Conservation (phyloP, 2,888 invertebrate species). For the Polylopha cassiicola region DNA sequence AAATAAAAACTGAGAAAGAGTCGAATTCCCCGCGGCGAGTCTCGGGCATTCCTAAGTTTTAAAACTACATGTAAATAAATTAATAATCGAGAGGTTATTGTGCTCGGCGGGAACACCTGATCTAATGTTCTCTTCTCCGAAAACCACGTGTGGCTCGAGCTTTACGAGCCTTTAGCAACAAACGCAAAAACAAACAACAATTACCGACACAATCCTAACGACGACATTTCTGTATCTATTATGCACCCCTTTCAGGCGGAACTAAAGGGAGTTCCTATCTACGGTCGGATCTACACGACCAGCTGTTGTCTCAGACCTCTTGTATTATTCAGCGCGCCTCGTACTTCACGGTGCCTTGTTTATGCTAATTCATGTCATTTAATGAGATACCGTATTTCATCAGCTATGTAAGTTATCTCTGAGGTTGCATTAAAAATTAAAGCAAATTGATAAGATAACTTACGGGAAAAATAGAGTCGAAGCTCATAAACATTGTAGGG, state of each 20-base stretch:
- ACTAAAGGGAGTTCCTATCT: slow-evolving; percentile 6
- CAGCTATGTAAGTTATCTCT: slow-evolving; percentile 20
- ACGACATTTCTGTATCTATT: too few species aligned
- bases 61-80: slow-evolving; percentile 68
- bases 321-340: slow-evolving; percentile 18
- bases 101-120: slow-evolving; percentile 26
- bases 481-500: too few species aligned
- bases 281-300: slow-evolving; percentile 20
- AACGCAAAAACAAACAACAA: too few species aligned
- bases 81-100: slow-evolving; percentile 46
- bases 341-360: slow-evolving; percentile 24
- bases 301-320: slow-evolving; percentile 30
- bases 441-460: too few species aligned
- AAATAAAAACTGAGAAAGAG: slow-evolving; percentile 45
- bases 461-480: too few species aligned
- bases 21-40: slow-evolving; percentile 63
- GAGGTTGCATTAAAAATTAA: too few species aligned
- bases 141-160: too few species aligned
- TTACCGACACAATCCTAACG: too few species aligned
- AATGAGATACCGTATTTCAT: slow-evolving; percentile 39
- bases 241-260: slow-evolving; percentile 4
- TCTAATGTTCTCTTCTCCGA: slow-evolving; percentile 1
- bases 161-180: too few species aligned
- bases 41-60: slow-evolving; percentile 54
- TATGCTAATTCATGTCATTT: slow-evolving; percentile 46